Conservation (phyloP, 2,113 vertebrate species). For the Carlito syrichta region DNA sequence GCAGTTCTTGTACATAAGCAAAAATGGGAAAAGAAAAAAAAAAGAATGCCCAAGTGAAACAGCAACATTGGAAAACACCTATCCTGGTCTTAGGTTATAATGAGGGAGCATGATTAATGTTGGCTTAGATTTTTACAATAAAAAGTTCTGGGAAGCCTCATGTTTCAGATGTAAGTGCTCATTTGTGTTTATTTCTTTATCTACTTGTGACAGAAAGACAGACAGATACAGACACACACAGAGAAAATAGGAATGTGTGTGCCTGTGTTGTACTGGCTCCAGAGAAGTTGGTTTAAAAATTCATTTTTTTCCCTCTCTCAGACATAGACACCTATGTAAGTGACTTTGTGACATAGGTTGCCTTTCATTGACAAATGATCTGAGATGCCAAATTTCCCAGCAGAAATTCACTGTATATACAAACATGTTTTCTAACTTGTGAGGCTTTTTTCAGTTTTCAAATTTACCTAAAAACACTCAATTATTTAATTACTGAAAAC, state of each 20-base stretch:
- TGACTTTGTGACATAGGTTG: not conserved
- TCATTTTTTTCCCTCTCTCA: not conserved
- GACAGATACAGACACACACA: not conserved
- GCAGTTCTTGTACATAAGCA: not conserved
- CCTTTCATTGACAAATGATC: slow-evolving; percentile 5
- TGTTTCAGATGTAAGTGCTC: not conserved
- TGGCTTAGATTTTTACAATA: not conserved
- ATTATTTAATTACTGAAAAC: not conserved
- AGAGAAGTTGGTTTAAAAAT: not conserved
- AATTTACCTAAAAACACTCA: not conserved
- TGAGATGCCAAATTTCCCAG: not conserved
- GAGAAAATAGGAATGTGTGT: not conserved
- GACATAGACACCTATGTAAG: not conserved
- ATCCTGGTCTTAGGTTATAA: not conserved
- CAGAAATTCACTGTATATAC: not conserved
- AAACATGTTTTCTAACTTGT: not conserved
- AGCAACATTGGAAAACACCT: slow-evolving; percentile 32
- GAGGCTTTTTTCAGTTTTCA: not conserved
- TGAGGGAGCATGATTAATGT: not conserved
- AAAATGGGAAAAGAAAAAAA: not conserved
- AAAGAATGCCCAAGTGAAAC: not conserved
- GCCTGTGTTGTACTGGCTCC: not conserved
- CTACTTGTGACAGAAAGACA: not conserved
- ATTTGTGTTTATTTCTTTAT: slow-evolving; percentile 13
- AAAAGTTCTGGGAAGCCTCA: not conserved